A percentile compares a stretch with the other conserved stretches of the same genome.
Conservation (phyloP, 2,797 vertebrate genomes). For the Masticophis lateralis region DNA sequence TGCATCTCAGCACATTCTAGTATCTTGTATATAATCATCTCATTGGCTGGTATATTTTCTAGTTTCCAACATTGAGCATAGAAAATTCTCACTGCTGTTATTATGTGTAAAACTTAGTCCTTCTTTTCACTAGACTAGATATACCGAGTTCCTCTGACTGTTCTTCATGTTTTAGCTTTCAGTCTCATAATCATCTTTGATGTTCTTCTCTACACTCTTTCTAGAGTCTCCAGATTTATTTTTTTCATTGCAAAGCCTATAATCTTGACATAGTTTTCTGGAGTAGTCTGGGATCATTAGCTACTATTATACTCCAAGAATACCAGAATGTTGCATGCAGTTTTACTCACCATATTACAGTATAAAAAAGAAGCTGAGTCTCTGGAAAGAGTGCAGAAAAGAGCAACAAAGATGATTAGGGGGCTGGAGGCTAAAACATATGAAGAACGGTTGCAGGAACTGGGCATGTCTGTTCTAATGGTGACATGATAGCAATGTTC, state of each 20-base stretch:
- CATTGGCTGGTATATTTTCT: no score
- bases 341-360: not conserved
- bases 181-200: not conserved
- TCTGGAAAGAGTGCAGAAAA: not conserved
- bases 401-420: not conserved
- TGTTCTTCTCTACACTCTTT: not conserved
- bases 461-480: not conserved
- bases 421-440: not conserved
- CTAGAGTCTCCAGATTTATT: not conserved
- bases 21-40: no score
- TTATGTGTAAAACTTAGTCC: not conserved
- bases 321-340: not conserved
- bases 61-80: no score
- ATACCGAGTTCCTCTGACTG: not conserved
- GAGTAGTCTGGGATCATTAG: not conserved
- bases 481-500: not conserved
- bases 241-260: not conserved
- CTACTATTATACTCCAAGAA: not conserved
- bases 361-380: not conserved
- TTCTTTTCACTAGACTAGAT: not conserved
- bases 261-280: not conserved
- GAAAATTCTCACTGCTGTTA: no score
- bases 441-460: not conserved
- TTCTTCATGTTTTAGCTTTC: not conserved
- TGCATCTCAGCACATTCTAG: no score